Evolutionary conservation across 2,888 invertebrate species (phyloP).

Genomic region (Macropis europaea): DNA sequence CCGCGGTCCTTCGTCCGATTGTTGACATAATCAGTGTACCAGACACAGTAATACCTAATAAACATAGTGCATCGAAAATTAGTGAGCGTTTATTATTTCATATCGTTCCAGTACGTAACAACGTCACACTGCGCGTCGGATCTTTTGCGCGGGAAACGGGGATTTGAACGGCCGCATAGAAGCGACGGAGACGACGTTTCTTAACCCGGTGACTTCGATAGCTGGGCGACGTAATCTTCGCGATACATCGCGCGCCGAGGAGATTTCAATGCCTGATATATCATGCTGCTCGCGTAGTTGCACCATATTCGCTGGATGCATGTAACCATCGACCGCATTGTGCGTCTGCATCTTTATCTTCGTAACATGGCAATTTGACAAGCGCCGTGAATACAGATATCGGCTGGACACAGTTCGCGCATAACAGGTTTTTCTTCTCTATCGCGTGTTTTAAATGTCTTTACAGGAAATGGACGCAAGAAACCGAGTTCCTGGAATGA

Average conservation of each 20-base stretch:
- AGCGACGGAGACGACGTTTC: slow-evolving; percentile 18
- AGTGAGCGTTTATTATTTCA: no score
- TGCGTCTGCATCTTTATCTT: slow-evolving; percentile 39
- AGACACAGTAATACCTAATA: no score
- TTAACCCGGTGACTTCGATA: slow-evolving; percentile 40
- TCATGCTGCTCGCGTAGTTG: slow-evolving; percentile 36
- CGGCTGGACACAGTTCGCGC: background rate
- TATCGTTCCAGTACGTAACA: no score
- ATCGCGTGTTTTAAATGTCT: background rate
- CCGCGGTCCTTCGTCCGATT: no score
- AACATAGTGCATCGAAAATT: no score
- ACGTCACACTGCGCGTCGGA: no score
- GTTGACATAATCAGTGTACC: no score
- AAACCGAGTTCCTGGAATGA: background rate
- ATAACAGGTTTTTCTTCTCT: slow-evolving; percentile 3
- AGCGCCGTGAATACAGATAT: slow-evolving; percentile 38
- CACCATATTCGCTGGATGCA: slow-evolving; percentile 41
- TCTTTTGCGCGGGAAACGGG: background rate
- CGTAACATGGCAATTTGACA: slow-evolving; percentile 49
- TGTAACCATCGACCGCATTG: slow-evolving; percentile 21
- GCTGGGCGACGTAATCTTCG: slow-evolving; percentile 16
- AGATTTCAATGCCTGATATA: slow-evolving; percentile 50
- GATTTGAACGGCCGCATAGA: background rate
- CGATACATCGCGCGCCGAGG: slow-evolving; percentile 23
- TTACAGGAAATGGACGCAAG: background rate